Percentiles rank a stretch among this genome's conserved stretches.
Evolutionary conservation across 2,888 invertebrate species (phyloP).

Genomic region (Cataglyphis livida): DNA sequence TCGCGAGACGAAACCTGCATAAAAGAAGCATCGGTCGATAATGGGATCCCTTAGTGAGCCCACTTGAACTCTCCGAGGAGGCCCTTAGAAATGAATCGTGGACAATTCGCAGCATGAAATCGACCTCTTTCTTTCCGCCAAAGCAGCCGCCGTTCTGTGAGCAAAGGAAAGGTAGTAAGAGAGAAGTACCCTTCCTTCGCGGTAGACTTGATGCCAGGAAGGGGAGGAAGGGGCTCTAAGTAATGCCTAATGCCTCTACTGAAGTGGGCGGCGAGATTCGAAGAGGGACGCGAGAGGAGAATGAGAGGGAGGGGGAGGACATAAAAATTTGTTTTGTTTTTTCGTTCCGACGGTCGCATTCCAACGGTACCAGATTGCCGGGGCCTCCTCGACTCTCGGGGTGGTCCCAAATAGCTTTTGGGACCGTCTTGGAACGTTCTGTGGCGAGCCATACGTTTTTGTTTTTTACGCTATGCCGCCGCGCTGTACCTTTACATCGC

Average conservation of each 20-base stretch:
- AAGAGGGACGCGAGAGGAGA: conserved; percentile 31
- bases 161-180: conserved; percentile 57
- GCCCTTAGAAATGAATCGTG: conserved; percentile 78
- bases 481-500: conserved; percentile 54
- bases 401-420: conserved; percentile 83
- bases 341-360: conserved; percentile 81
- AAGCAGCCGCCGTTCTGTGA: conserved; percentile 62
- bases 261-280: conserved; percentile 49
- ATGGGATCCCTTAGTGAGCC: conserved; percentile 60
- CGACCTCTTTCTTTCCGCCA: conserved; percentile 77
- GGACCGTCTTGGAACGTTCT: conserved; percentile 78
- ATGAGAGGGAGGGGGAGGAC: conserved; percentile 68
- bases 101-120: conserved; percentile 83
- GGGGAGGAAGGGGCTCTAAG: conserved; percentile 73
- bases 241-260: conserved; percentile 82
- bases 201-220: conserved; percentile 48
- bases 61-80: conserved; percentile 62
- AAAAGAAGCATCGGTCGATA: conserved; percentile 65
- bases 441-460: conserved; percentile 71
- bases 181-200: conserved; percentile 62
- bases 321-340: conserved; percentile 83
- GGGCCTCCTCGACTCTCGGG: conserved; percentile 78
- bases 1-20: conserved; percentile 24
- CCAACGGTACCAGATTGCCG: conserved; percentile 83
- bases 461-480: conserved; percentile 71